phyloP scores from a whole-genome alignment of 2,888 invertebrate genomes.

The Lepidocyrtoides sp. region DNA sequence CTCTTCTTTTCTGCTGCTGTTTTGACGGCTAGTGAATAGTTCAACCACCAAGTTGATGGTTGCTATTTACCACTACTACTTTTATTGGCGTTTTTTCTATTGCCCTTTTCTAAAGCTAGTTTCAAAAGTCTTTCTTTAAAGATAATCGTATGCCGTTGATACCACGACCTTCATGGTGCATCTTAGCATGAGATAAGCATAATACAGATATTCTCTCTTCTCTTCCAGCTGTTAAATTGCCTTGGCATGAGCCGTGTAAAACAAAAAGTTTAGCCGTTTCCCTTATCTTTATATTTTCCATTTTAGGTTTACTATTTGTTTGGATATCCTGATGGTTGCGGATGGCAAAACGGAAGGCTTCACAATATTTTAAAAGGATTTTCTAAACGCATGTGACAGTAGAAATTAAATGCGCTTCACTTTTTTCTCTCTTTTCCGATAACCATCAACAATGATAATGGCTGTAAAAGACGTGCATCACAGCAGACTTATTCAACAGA shows the following conservation, averaged over 20 bases:
- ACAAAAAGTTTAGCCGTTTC: neutral
- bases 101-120: neutral
- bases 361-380: neutral
- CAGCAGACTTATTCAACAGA: no score
- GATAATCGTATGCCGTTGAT: constrained; percentile 46
- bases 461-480: no score
- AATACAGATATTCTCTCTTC: constrained; percentile 27
- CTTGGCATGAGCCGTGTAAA: constrained; percentile 20
- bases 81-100: constrained; percentile 2
- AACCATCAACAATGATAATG: no score
- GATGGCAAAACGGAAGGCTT: constrained; percentile 26
- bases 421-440: constrained; percentile 49
- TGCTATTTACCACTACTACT: no score
- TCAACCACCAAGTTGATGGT: no score
- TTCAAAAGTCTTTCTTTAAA: constrained; percentile 62
- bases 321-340: constrained; percentile 55
- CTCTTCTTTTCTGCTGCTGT: neutral
- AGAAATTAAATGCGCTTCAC: constrained; percentile 70
- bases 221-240: constrained; percentile 68
- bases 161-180: constrained; percentile 62
- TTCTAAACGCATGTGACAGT: constrained; percentile 58
- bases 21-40: no score
- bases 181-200: constrained; percentile 19
- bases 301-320: no score
- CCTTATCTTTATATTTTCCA: neutral